phyloP scores from a whole-genome alignment of 2,888 invertebrate genomes.

The Hypolimnas misippus region DNA sequence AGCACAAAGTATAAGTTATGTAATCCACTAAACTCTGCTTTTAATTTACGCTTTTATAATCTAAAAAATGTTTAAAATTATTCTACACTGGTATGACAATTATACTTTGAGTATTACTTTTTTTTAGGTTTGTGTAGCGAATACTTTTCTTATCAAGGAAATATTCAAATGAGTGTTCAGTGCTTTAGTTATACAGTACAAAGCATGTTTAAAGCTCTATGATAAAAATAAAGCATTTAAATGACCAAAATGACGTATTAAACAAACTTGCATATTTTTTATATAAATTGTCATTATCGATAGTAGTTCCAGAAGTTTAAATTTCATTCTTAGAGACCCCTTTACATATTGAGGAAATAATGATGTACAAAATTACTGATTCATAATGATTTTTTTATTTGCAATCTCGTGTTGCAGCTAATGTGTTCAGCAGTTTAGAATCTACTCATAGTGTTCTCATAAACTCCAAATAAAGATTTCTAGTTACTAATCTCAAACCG shows the following conservation, averaged over 20 bases:
- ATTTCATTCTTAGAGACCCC: background rate
- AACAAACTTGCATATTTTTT: too few species aligned
- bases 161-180: too few species aligned
- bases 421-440: background rate
- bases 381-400: background rate
- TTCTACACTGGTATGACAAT: background rate
- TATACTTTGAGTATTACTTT: too few species aligned
- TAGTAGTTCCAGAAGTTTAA: too few species aligned
- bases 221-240: too few species aligned
- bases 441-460: background rate
- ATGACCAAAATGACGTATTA: too few species aligned
- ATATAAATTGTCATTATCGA: background rate
- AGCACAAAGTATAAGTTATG: conserved; percentile 7
- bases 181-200: too few species aligned
- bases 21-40: background rate
- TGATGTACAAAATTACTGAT: background rate
- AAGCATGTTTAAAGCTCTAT: too few species aligned
- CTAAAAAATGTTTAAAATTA: background rate
- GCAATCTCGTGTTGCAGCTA: background rate
- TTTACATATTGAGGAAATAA: background rate
- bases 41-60: background rate
- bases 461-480: background rate
- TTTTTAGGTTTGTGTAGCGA: too few species aligned
- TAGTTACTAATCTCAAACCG: conserved; percentile 7
- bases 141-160: too few species aligned